Percentiles rank a stretch among this genome's conserved stretches.
These are phyloP conservation scores for Sparidentex hasta DNA, from an alignment of 2,797 vertebrate species.

Conservation along the genomic window DNA sequence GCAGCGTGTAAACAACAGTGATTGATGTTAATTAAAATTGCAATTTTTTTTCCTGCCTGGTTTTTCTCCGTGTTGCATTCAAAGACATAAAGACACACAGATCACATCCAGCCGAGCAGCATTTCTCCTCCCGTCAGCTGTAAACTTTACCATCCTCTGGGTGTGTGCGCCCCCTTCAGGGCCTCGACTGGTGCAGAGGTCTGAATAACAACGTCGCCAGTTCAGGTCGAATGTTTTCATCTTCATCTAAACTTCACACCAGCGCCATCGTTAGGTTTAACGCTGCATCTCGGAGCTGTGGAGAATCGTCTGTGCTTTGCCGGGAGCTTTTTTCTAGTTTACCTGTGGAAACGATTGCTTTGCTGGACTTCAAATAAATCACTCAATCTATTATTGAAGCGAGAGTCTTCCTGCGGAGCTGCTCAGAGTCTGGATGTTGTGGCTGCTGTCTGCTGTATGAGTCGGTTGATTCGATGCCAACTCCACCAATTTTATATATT, in stretches of 20 bases:
- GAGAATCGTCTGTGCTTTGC: neutral
- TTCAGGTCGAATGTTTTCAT: too few relatives aligned
- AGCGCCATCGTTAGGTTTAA: neutral
- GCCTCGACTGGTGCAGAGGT: neutral
- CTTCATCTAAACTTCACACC: neutral
- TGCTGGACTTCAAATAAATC: slow-evolving; percentile 21
- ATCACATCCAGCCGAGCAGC: neutral
- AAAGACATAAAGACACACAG: neutral
- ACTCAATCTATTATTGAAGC: slow-evolving; percentile 12
- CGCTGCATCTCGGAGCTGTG: neutral
- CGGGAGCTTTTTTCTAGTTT: slow-evolving; percentile 1
- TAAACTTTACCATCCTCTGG: neutral
- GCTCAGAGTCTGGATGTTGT: neutral
- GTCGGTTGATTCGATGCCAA: neutral
- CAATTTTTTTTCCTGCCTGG: slow-evolving; percentile 10
- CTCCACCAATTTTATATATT: too few relatives aligned
- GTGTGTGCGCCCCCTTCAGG: neutral
- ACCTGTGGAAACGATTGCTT: slow-evolving; percentile 24
- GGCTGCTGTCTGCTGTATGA: neutral
- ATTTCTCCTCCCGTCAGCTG: neutral
- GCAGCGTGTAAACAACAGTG: slow-evolving; percentile 39
- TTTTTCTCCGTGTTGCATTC: neutral
- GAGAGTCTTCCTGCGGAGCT: neutral
- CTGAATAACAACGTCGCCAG: too few relatives aligned
- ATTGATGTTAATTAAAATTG: slow-evolving; percentile 53